Evolutionary conservation across 2,797 vertebrate species (phyloP), one percentile per base, ranked within the genome.

Genomic region (Distichodus sexfasciatus): DNA sequence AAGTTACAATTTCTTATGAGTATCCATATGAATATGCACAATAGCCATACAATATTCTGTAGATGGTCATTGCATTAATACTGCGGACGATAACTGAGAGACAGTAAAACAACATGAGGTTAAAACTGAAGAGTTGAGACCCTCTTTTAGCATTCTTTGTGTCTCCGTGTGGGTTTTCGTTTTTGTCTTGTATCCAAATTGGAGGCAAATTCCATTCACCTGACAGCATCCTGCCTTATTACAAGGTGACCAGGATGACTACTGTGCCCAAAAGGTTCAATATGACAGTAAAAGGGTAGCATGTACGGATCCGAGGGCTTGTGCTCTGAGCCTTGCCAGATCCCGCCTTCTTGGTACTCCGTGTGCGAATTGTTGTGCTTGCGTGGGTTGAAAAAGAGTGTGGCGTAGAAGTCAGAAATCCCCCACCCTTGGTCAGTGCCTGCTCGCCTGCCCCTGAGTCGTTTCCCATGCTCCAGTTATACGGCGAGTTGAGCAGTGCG

Each of bases 361-460:
- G 68, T 1, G 83, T 81, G 11, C 41, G 73, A 4, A 76, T 76
- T 11, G 86, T 86, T 81, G 89, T 90, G 86, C 87, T 90, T 69
- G 79, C 82, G 38, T 74, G 76, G 10, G 79, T 75, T n/a, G 81
- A 68, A 9, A 66, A 48, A 61, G 54, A 60, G 50, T 79, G 71
- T 1, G 77, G 69, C 53, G 74, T 70, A 8, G 85, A 75, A 0
- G 86, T 70, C 19, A 50, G 76, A 14, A 75, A 61, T 1, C 80
- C 81, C 75, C 53, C 58, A 26, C 54, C 29, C 33, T 66, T 64
- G n/a, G 31, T 62, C 15, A 66, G 8, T 6, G 33, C 62, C 23
- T 67, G 66, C 23, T 74, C 76, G 0, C 21, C 55, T 2, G 64
- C 28, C 38, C 7, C 75, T 5, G 79, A 80, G 10, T 69, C 76